phyloP scores from a whole-genome alignment of 2,113 vertebrate genomes.

The Rhineura floridana region DNA sequence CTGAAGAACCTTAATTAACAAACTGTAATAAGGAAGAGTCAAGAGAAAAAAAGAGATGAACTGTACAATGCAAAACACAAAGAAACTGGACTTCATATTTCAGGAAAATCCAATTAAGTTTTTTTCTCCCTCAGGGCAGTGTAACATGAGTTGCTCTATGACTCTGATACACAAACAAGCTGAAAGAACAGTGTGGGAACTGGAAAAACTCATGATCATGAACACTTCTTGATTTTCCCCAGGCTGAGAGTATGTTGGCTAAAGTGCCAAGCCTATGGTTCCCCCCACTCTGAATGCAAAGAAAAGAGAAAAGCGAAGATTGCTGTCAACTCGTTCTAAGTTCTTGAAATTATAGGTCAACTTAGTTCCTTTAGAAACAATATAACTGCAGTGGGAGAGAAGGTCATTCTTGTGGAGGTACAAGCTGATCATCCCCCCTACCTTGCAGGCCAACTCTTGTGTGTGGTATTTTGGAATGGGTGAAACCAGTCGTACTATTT shows the following conservation, averaged over 20 bases:
- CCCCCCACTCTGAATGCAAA: not conserved
- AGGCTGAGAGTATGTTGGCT: not conserved
- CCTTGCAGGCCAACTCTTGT: not conserved
- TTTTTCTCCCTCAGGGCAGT: not conserved
- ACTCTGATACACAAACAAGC: conserved; percentile 5
- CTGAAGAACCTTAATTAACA: conserved; percentile 11
- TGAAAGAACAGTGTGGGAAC: conserved; percentile 34
- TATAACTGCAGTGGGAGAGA: not conserved
- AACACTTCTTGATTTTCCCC: not conserved
- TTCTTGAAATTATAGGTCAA: not conserved
- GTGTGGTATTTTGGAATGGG: not conserved
- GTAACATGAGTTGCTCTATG: not conserved
- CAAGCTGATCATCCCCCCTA: not conserved
- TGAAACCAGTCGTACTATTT: not conserved
- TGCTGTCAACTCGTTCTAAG: not conserved
- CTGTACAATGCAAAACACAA: conserved; percentile 2
- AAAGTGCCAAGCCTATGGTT: not conserved
- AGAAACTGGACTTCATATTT: not conserved
- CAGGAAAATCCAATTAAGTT: conserved; percentile 16
- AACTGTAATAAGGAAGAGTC: conserved; percentile 11
- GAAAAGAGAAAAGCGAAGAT: not conserved
- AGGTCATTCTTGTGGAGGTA: not conserved
- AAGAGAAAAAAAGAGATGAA: not conserved
- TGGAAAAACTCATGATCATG: conserved; percentile 27
- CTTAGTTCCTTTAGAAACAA: not conserved